phyloP scores from a whole-genome alignment of 1,140 invertebrate species.

The Drosophila punjabiensis region DNA sequence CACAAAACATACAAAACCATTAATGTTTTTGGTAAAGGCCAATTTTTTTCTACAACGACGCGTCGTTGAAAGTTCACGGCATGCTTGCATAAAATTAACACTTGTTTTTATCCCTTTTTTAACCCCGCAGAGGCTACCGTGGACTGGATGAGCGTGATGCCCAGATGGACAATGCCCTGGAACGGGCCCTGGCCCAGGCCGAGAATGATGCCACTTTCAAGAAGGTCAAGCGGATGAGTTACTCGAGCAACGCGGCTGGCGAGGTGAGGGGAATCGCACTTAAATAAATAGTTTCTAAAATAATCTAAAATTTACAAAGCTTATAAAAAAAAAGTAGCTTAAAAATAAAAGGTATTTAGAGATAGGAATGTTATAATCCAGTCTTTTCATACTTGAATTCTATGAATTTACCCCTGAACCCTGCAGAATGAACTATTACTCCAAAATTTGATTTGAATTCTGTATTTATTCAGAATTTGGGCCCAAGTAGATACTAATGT shows the following conservation, averaged over 20 bases:
- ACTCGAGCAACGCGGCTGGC: conserved; percentile 88
- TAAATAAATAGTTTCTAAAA: background rate
- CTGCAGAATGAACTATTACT: background rate
- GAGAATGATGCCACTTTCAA: conserved; percentile 89
- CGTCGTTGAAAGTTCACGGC: conserved; percentile 29
- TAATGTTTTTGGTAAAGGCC: conserved; percentile 41
- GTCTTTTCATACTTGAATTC: background rate
- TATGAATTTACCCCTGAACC: no score
- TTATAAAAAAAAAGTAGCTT: no score
- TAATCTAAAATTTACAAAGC: background rate
- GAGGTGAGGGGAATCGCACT: conserved; percentile 86
- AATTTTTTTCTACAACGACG: conserved; percentile 34
- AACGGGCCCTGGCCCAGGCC: conserved; percentile 89
- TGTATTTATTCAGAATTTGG: background rate
- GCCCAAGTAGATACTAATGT: background rate
- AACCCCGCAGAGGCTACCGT: conserved; percentile 50
- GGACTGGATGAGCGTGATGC: conserved; percentile 80
- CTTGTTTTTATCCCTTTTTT: conserved; percentile 1
- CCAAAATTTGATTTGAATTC: no score
- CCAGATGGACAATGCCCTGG: conserved; percentile 87
- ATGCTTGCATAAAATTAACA: conserved; percentile 48
- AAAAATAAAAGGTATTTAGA: background rate
- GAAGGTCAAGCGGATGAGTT: conserved; percentile 90
- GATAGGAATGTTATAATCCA: background rate
- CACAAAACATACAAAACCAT: conserved; percentile 32